Evolutionary conservation across 35 echinoderm and acorn worm species (phyloP), one percentile per base, ranked within the genome.

Genomic region (Patiria miniata): DNA sequence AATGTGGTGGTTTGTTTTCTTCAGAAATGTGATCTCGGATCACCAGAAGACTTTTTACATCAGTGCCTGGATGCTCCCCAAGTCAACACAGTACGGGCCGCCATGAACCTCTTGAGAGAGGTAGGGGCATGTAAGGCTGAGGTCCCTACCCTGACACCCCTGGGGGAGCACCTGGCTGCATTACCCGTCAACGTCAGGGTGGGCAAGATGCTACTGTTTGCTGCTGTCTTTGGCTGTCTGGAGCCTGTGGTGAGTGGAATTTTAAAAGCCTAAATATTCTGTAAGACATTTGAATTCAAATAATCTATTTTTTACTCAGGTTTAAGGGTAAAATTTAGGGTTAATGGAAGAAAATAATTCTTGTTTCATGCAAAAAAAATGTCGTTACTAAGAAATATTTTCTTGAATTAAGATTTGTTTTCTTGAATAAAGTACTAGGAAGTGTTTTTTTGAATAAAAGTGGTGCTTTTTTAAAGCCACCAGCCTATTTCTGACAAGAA

Each of bases 191-290:
- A 97, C 68, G 95, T 97, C 30, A 86, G 95, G 56, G 89, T 97
- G 5, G 95, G 91, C 8, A 97, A 97, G 77, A 97, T 97, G 95
- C 57, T 97, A 38, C 60, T 97, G 21, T 97, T 93, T 89, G 95
- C 91, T 69, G 95, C 95, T 30, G 86, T 97, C 15, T 93, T 97
- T 97, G 91, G 86, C 57, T 97, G 95, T 61, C 56, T 97, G 60
- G 95, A 97, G 52, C 95, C 95, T 61, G 84, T 97, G 83, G 95
- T 97, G 58, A 80, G 95, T 94, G 18, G 17, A 23, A 87, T 57
- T 52, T 21, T 6, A 78, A 36, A n/a, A n/a, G n/a, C n/a, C n/a
- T n/a, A n/a, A n/a, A n/a, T n/a, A n/a, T n/a, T 57, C n/a, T 57
- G n/a, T n/a, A n/a, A n/a, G n/a, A n/a, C n/a, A 57, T 14, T 57